Base-by-base conservation (phyloP, 2,113 vertebrate genomes). In the Syngnathus scovelli region DNA sequence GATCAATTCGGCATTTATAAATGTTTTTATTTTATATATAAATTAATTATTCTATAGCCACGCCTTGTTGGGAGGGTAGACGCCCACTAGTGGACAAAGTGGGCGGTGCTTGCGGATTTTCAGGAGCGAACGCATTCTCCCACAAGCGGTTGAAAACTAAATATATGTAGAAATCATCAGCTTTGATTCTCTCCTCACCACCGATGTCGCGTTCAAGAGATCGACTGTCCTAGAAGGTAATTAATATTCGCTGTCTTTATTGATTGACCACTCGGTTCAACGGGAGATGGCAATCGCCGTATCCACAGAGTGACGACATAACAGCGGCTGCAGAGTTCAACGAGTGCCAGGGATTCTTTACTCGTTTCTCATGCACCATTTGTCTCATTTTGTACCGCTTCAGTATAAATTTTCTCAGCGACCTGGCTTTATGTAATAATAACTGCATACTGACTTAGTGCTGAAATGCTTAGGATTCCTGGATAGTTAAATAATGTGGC, bases 201-300 rank as follows among this genome's bases (percentile, higher is more conserved):
- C 78, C 64, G 43, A 70, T 60, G 77, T 23, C 27, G 38, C 8
- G 61, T 41, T 7, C 61, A 41, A 70, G 19, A 41, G 54, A 46
- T 49, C 61, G n/a, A 51, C 67, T 48, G 37, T 6, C 51, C 0
- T 80, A 67, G 80, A 70, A 84, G 84, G 85, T 85, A 78, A 76
- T 11, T 33, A 19, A 38, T 8, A 1, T 7, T 51, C 48, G 16
- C 6, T 23, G 19, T 67, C 21, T 44, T 1, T 49, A 66, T 65
- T 66, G 65, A 0, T 39, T 61, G 64, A 27, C 12, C 61, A 23
- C 41, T 44, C 19, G 21, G 21, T 43, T 66, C 23, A 39, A 67
- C 70, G 78, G 71, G 49, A 49, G 43, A 49, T 18, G 44, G 70
- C 68, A 61, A 68, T 63, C 46, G n/a, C 71, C 8, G 66, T 69